Conservation (phyloP, 1,140 invertebrate genomes). For the Nylanderia fulva region DNA sequence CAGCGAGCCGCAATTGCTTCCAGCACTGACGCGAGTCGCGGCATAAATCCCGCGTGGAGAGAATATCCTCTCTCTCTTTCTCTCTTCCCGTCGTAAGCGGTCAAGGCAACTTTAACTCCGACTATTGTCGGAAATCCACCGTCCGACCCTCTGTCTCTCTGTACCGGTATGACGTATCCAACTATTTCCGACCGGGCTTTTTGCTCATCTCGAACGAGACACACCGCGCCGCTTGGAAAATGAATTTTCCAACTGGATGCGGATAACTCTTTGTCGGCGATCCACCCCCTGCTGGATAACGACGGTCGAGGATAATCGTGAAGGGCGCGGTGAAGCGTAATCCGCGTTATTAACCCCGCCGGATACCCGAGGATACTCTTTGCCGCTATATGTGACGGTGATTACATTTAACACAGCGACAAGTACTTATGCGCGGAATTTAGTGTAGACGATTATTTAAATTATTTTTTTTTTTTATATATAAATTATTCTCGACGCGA, state of each 20-base stretch:
- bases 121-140: conserved; percentile 23
- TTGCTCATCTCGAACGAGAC: conserved; percentile 34
- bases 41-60: conserved; percentile 69
- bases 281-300: conserved; percentile 12
- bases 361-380: neutral
- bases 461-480: too few species aligned
- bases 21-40: conserved; percentile 24
- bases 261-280: conserved; percentile 53
- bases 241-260: conserved; percentile 56
- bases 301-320: conserved; percentile 12
- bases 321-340: conserved; percentile 48
- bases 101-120: conserved; percentile 64
- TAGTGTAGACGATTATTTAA: too few species aligned
- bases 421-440: neutral
- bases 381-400: conserved; percentile 5
- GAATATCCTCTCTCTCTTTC: conserved; percentile 72
- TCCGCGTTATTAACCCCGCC: conserved; percentile 55
- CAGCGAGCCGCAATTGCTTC: conserved; percentile 42
- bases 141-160: neutral
- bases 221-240: conserved; percentile 57
- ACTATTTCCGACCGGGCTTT: conserved; percentile 51
- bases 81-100: neutral
- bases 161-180: conserved; percentile 50
- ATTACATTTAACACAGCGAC: conserved; percentile 16
- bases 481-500: too few species aligned